Base-by-base conservation (phyloP, 2,888 invertebrate genomes). In the Ctenicera cuprea region DNA sequence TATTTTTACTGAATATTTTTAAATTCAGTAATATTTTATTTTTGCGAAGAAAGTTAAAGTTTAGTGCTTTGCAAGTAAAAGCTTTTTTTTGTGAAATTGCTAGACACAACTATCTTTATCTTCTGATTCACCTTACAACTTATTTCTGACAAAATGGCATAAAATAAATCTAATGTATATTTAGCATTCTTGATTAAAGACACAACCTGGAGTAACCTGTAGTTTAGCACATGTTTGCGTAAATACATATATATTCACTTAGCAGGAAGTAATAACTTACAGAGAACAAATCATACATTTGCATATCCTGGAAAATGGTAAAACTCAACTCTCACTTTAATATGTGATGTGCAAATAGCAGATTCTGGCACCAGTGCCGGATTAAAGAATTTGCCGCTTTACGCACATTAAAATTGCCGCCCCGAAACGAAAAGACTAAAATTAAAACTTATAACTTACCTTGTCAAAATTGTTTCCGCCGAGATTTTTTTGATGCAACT, bases 201-300 rank as follows among this genome's bases (percentile, higher is more conserved):
- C n/a, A n/a, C 33, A 59, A 59, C 59, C 59, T 59, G 38, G 33
- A 59, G 59, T 59, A 59, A 59, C 59, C 59, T 33, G 33, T 7
- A n/a, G 26, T 54, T 26, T 30, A 54, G 30, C 12, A 22, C n/a
- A 30, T 12, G 59, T 20, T 38, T 12, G 9, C 33, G 59, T 30
- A 54, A 26, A 30, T 30, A 54, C 1, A 50, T 30, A 59, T 41
- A 57, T 37, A 30, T 59, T 59, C 30, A 5, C 38, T 38, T 38
- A 57, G 20, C 52, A 65, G 64, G 64, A 65, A 65, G 64, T 50
- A 65, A 65, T 65, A 48, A 65, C 33, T 48, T 65, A 65, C 43
- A 0, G 18, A 54, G 54, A 54, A 66, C 66, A 66, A 66, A 66
- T 64, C 50, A 64, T 50, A 50, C 64, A 64, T 64, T 64, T 50